A percentile compares a stretch with the other conserved stretches of the same genome.
These are phyloP conservation scores for Oxygymnocypris stewartii DNA, from an alignment of 2,113 vertebrate species.

Conservation along the genomic window DNA sequence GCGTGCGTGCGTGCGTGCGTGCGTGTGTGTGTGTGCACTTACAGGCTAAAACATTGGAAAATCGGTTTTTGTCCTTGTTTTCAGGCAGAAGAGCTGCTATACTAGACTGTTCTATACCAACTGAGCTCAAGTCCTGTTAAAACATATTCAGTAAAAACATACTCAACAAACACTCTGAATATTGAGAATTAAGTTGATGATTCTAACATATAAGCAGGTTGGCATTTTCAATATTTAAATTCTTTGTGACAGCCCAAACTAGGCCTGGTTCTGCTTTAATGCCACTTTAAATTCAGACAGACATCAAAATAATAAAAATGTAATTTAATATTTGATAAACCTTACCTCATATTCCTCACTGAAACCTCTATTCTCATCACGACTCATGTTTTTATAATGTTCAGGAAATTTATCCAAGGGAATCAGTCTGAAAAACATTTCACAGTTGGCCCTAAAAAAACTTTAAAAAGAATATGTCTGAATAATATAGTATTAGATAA, in stretches of 20 bases:
- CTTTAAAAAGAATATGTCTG: neutral
- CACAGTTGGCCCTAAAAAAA: neutral
- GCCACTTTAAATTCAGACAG: neutral
- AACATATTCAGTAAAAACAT: neutral
- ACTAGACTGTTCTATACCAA: conserved; percentile 67
- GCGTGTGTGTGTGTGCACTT: conserved; percentile 57
- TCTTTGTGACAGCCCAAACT: neutral
- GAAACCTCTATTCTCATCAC: conserved; percentile 70
- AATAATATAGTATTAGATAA: neutral
- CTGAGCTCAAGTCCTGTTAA: conserved; percentile 64
- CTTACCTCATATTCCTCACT: conserved; percentile 72
- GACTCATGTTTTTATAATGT: conserved; percentile 62
- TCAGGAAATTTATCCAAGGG: conserved; percentile 61
- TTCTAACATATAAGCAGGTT: neutral
- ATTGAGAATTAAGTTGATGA: neutral
- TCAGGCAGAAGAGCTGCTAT: conserved; percentile 65
- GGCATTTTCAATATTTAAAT: neutral
- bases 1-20: no score
- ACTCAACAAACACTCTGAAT: neutral
- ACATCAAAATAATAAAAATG: neutral
- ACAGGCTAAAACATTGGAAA: conserved; percentile 84
- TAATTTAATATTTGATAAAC: neutral
- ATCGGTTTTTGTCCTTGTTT: conserved; percentile 81
- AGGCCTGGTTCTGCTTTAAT: neutral
- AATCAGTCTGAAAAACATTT: conserved; percentile 61